Evolutionary conservation across 2,797 vertebrate genomes (phyloP).

Genomic region (Cuniculus paca): DNA sequence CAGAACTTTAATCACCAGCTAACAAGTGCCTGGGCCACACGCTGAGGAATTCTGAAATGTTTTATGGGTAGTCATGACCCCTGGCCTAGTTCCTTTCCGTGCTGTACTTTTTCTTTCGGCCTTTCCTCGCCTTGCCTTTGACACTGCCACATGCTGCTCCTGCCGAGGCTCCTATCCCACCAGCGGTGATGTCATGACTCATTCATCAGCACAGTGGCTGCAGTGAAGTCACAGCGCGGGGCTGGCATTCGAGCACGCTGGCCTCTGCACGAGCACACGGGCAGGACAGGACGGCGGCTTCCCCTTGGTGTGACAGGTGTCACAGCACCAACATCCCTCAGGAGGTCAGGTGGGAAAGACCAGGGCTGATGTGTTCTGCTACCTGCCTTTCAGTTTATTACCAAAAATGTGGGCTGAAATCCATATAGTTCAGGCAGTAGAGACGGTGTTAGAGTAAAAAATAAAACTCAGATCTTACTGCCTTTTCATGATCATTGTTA

Average conservation of each 20-base stretch:
- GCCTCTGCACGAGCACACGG: slow-evolving; percentile 6
- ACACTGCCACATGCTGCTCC: slow-evolving; percentile 58
- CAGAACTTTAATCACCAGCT: not conserved
- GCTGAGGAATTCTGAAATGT: not conserved
- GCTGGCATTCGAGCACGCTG: not conserved
- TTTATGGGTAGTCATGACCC: not conserved
- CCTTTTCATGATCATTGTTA: not conserved
- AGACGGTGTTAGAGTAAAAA: not conserved
- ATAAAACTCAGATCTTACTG: not conserved
- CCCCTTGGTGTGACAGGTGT: not conserved
- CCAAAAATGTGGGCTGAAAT: not conserved
- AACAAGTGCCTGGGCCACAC: not conserved
- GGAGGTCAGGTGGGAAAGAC: not conserved
- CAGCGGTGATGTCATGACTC: slow-evolving; percentile 83
- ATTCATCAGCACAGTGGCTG: not conserved
- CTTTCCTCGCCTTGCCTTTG: slow-evolving; percentile 29
- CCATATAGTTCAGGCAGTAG: not conserved
- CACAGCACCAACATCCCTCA: not conserved
- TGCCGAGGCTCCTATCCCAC: slow-evolving; percentile 76
- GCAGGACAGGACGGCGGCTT: slow-evolving; percentile 44
- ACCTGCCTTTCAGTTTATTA: not conserved
- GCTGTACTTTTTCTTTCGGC: not conserved
- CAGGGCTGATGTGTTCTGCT: not conserved
- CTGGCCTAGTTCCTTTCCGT: rapidly evolving
- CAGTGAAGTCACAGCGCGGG: not conserved